Conservation (phyloP, 1,140 invertebrate genomes). For the Metopolophium dirhodum region DNA sequence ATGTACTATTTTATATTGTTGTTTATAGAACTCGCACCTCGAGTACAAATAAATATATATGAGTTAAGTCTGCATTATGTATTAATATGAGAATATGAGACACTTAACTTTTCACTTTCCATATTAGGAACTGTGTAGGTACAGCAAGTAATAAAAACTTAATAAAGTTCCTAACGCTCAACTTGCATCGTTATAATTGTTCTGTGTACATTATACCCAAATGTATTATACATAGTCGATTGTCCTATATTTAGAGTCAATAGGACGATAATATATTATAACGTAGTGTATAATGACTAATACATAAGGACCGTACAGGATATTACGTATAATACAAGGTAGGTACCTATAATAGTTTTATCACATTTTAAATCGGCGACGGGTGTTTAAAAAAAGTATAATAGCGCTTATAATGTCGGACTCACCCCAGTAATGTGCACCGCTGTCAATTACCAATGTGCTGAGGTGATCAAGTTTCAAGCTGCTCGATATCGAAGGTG, state of each 20-base stretch:
- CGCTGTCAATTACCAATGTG: slow-evolving; percentile 67
- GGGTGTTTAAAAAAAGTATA: not conserved
- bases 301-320: no score
- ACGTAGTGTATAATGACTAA: no score
- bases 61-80: not conserved
- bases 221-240: not conserved
- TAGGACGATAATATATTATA: no score
- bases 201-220: not conserved
- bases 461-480: slow-evolving; percentile 70
- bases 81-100: not conserved
- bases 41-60: not conserved
- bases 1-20: not conserved
- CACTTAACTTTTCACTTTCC: not conserved
- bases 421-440: slow-evolving; percentile 68
- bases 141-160: no score
- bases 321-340: no score
- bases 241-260: not conserved
- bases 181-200: not conserved
- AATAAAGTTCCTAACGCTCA: not conserved
- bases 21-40: not conserved
- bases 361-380: not conserved
- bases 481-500: slow-evolving; percentile 77
- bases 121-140: not conserved
- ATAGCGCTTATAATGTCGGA: not conserved
- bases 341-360: not conserved